Base-by-base conservation (phyloP, 2,113 vertebrate genomes). In the Clarias gariepinus region DNA sequence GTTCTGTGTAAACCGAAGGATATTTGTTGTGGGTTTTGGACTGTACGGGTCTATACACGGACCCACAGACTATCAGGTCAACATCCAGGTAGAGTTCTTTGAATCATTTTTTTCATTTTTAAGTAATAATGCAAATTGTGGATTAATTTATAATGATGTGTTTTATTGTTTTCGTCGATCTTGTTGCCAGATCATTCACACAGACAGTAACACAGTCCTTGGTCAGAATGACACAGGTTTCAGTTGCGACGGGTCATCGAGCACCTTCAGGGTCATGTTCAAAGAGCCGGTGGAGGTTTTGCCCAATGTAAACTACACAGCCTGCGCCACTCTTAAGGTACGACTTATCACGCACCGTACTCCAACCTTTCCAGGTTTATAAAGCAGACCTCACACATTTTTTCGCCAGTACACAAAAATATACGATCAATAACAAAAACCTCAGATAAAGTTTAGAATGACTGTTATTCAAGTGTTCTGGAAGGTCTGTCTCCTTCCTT, bases 261-360 rank as follows among this genome's bases (percentile, higher is more conserved):
- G 95, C 94, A 99, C 98, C 10, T 99, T 99, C 94, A 96, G 98
- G 0, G 98, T 99, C 88, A 99, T 99, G 98, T 99, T 99, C 91
- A 99, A 99, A 92, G 98, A 99, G 88, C 98, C 98, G 0, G 97
- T 99, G 41, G 98, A 99, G 92, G 96, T 99, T 41, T 90, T 99
- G 30, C 98, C 98, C 92, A 99, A 96, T 0, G 98, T 99, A 85
- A 99, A 98, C 95, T 99, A 99, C 90, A 99, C 97, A 0, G 98
- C 97, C 25, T 99, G 98, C 16, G 97, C 98, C 53, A 99, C 98
- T 1, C 94, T 99, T 0, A 99, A 99, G 98, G 98, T 99, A 90
- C 12, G 18, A 10, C 78, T 64, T 28, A 3, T 3, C 19, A 3
- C 0, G 11, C 30, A 13, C 15, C 1, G 28, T 23, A 12, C n/a